Evolutionary conservation across 2,888 invertebrate species (phyloP).

Genomic region (Nomada goodeniana): DNA sequence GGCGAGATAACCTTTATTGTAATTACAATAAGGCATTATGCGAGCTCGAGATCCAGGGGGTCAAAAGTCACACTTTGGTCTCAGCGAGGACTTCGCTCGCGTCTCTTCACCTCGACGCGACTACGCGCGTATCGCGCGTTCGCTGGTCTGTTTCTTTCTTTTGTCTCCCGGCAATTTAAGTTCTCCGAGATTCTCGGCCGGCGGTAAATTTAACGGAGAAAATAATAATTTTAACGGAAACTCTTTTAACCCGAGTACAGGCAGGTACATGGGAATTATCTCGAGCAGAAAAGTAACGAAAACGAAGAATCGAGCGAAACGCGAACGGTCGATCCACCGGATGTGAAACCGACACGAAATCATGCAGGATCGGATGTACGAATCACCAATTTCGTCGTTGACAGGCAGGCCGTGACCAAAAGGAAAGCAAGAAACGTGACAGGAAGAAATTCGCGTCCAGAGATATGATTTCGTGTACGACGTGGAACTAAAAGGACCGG

Average conservation of each 20-base stretch:
- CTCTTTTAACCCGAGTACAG: no score
- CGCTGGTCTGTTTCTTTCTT: not conserved
- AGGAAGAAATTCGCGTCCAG: slow-evolving; percentile 65
- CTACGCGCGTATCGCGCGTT: slow-evolving; percentile 10
- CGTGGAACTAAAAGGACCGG: slow-evolving; percentile 82
- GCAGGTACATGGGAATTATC: no score
- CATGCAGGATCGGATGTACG: slow-evolving; percentile 53
- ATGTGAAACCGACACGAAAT: slow-evolving; percentile 63
- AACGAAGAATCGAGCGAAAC: not conserved
- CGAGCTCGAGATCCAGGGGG: slow-evolving; percentile 67
- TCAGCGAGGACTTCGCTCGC: slow-evolving; percentile 68
- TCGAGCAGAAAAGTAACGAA: no score
- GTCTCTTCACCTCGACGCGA: not conserved
- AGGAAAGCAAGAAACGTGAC: slow-evolving; percentile 60
- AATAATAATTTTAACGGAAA: no score
- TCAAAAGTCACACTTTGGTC: slow-evolving; percentile 72
- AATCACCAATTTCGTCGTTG: slow-evolving; percentile 66
- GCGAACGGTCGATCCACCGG: slow-evolving; percentile 42
- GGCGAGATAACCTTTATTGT: slow-evolving; percentile 81
- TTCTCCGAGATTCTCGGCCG: not conserved
- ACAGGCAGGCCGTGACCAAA: slow-evolving; percentile 44
- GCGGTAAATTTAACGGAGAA: no score
- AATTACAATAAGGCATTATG: slow-evolving; percentile 82
- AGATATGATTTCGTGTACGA: slow-evolving; percentile 63
- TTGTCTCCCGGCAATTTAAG: not conserved